phyloP scores from a whole-genome alignment of 2,888 invertebrate species.

The Sarcophaga variegata region DNA sequence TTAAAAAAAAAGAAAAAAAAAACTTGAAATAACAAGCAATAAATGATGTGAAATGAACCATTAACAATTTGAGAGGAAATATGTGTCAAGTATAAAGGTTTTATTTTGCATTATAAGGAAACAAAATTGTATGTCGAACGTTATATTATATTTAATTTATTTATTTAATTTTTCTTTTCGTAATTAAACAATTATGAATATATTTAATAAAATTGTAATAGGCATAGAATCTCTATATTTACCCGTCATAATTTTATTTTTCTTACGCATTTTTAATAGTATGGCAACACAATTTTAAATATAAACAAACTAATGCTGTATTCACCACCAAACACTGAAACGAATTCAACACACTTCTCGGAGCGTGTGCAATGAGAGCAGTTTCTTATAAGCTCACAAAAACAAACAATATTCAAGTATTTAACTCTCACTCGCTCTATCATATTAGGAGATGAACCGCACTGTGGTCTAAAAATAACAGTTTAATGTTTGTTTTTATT shows the following conservation, averaged over 20 bases:
- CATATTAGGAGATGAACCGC: not conserved
- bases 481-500: not conserved
- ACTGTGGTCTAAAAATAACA: no score
- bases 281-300: conserved; percentile 6
- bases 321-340: conserved; percentile 12
- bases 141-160: no score
- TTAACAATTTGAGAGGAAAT: not conserved
- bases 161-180: no score
- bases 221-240: no score
- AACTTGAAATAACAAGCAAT: conserved; percentile 44
- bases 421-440: not conserved
- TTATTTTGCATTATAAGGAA: no score
- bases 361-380: not conserved
- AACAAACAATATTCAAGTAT: not conserved
- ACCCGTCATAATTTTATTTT: no score
- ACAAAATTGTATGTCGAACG: no score
- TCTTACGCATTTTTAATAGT: not conserved
- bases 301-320: not conserved
- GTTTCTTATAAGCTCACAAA: no score
- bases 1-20: not conserved
- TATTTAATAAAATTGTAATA: no score
- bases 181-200: no score
- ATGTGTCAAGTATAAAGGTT: no score
- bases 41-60: conserved; percentile 62
- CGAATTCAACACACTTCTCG: conserved; percentile 8